A percentile compares a stretch with the other conserved stretches of the same genome.
Conservation (phyloP, 2,888 invertebrate genomes). For the Meteorus colon region DNA sequence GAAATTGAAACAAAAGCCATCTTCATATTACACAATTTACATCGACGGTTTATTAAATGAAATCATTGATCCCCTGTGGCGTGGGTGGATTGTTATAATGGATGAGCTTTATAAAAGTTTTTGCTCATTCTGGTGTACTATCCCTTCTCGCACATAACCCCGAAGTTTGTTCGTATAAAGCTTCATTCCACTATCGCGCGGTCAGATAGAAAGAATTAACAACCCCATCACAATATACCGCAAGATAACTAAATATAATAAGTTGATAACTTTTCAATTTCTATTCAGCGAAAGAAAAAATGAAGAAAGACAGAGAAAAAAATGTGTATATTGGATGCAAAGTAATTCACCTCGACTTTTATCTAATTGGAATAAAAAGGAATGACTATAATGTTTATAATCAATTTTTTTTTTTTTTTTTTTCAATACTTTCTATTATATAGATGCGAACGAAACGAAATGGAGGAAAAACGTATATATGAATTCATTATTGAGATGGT, state of each 20-base stretch:
- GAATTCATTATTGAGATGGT: no score
- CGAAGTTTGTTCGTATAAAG: conserved; percentile 36
- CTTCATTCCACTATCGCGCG: conserved; percentile 19
- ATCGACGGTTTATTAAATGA: conserved; percentile 39
- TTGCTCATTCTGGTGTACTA: not conserved
- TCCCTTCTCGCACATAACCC: not conserved
- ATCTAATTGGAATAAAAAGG: not conserved
- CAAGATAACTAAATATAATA: conserved; percentile 33
- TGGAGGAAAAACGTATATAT: no score
- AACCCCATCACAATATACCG: conserved; percentile 20
- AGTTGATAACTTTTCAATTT: conserved; percentile 36
- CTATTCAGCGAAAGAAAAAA: not conserved
- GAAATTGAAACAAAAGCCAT: conserved; percentile 19
- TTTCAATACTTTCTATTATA: not conserved
- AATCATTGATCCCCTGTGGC: conserved; percentile 39
- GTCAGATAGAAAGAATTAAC: conserved; percentile 35
- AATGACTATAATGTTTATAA: not conserved
- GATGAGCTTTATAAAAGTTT: conserved; percentile 43
- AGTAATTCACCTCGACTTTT: not conserved
- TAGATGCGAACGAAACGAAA: no score
- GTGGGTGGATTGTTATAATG: conserved; percentile 34
- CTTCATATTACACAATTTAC: conserved; percentile 29
- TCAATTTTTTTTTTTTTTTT: not conserved
- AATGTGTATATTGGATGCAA: not conserved
- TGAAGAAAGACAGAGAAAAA: not conserved